phyloP scores from a whole-genome alignment of 2,888 invertebrate genomes.

The Tetranychus truncatus region DNA sequence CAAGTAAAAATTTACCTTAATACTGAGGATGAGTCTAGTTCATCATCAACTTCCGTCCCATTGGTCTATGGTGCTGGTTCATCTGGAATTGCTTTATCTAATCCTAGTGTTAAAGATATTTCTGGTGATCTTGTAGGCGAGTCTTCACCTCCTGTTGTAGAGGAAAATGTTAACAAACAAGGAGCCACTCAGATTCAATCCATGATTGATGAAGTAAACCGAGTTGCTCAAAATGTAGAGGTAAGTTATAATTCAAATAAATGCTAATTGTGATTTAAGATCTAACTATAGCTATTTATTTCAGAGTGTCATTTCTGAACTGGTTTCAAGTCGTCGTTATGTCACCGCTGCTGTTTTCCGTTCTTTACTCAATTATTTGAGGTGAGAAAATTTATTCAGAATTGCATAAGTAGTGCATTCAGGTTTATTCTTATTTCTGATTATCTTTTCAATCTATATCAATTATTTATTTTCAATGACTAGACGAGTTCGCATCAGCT shows the following conservation, averaged over 20 bases:
- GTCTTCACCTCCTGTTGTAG: not conserved
- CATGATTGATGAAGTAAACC: conserved; percentile 8
- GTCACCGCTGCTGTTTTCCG: conserved; percentile 19
- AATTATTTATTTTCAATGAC: not conserved
- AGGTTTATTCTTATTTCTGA: not conserved
- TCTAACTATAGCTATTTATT: not conserved
- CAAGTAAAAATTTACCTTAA: conserved; percentile 13
- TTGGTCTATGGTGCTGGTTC: not conserved
- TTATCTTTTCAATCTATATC: not conserved
- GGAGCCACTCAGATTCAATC: conserved; percentile 8
- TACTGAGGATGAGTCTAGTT: not conserved
- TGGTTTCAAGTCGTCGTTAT: conserved; percentile 18
- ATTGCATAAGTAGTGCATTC: too few species aligned
- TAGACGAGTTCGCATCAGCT: not conserved
- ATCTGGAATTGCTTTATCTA: too few species aligned
- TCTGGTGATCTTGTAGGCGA: conserved; percentile 17
- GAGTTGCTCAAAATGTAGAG: not conserved
- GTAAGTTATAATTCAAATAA: not conserved
- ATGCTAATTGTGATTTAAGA: not conserved
- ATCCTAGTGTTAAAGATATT: not conserved
- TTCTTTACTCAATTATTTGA: conserved; percentile 19
- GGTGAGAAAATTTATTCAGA: not conserved
- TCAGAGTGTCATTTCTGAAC: conserved; percentile 18
- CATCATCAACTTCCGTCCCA: not conserved
- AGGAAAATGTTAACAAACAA: conserved; percentile 11